Conservation (phyloP, 37 sponge, comb jelly and placozoan genomes). For the Chondrosia reniformis region DNA sequence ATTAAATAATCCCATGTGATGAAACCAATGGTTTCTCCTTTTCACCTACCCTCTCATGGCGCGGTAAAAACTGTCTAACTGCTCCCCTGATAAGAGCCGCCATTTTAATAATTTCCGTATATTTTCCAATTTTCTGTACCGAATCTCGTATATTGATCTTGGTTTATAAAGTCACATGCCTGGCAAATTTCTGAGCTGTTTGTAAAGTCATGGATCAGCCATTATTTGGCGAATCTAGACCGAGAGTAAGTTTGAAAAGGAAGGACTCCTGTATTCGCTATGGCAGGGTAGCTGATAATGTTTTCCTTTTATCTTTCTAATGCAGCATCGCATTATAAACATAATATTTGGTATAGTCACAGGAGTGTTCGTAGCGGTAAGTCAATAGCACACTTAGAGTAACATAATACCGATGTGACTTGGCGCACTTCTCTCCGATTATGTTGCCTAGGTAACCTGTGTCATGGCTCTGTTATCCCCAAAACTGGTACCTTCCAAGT, state of each 20-base stretch:
- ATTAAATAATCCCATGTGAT: too few relatives aligned
- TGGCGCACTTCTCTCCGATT: background rate
- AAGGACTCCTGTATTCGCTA: background rate
- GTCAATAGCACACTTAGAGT: background rate
- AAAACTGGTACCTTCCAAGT: constrained; percentile 28
- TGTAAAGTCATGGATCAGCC: constrained; percentile 30
- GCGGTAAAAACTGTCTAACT: too few relatives aligned
- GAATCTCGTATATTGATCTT: too few relatives aligned
- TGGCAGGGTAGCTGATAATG: background rate
- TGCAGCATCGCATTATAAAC: constrained; percentile 64
- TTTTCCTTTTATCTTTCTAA: background rate
- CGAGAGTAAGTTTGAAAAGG: constrained; percentile 28
- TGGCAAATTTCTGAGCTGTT: background rate
- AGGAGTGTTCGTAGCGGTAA: constrained; percentile 40
- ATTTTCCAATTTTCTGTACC: too few relatives aligned
- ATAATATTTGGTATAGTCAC: constrained; percentile 44
- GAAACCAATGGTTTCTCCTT: too few relatives aligned
- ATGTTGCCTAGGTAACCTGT: constrained; percentile 42
- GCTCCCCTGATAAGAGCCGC: too few relatives aligned
- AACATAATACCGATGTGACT: too few relatives aligned
- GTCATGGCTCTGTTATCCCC: constrained; percentile 49
- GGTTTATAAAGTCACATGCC: background rate
- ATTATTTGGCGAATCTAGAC: constrained; percentile 65
- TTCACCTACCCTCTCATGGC: too few relatives aligned
- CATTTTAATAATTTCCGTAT: too few relatives aligned